Percentiles rank a stretch among this genome's conserved stretches.
phyloP scores from a whole-genome alignment of 2,797 vertebrate genomes.

The Clangula hyemalis region DNA sequence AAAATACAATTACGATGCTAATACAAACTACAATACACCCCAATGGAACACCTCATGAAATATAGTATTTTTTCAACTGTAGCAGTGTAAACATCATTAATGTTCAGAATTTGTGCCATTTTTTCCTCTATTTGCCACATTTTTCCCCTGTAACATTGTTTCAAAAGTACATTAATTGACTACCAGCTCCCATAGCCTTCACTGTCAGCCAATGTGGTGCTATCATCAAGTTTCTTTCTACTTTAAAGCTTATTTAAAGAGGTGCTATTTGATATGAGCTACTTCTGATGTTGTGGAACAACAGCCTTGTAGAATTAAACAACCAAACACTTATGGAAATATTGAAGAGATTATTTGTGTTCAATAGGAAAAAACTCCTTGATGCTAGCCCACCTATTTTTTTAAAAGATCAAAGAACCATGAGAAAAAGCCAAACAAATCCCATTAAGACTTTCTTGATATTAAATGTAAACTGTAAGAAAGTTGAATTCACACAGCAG shows the following conservation, averaged over 20 bases:
- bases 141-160: not conserved
- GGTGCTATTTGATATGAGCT: not conserved
- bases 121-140: not conserved
- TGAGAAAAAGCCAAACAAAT: not conserved
- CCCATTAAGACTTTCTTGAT: not conserved
- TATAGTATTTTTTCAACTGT: not conserved
- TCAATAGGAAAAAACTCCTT: not conserved
- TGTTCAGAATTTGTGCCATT: not conserved
- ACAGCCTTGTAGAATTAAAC: constrained; percentile 17
- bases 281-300: constrained; percentile 7
- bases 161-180: not conserved
- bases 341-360: not conserved
- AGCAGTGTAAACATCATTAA: not conserved
- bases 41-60: not conserved
- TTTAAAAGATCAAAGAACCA: not conserved
- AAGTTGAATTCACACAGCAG: not conserved
- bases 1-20: not conserved
- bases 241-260: not conserved
- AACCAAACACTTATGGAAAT: not conserved
- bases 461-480: not conserved
- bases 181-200: not conserved
- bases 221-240: constrained; percentile 6
- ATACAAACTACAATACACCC: not conserved
- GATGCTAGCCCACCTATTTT: not conserved
- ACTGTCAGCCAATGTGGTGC: too few species aligned